A percentile compares a stretch with the other conserved stretches of the same genome.
These are phyloP conservation scores for Pseudopodoces humilis DNA, from an alignment of 2,113 vertebrate species.

Conservation along the genomic window DNA sequence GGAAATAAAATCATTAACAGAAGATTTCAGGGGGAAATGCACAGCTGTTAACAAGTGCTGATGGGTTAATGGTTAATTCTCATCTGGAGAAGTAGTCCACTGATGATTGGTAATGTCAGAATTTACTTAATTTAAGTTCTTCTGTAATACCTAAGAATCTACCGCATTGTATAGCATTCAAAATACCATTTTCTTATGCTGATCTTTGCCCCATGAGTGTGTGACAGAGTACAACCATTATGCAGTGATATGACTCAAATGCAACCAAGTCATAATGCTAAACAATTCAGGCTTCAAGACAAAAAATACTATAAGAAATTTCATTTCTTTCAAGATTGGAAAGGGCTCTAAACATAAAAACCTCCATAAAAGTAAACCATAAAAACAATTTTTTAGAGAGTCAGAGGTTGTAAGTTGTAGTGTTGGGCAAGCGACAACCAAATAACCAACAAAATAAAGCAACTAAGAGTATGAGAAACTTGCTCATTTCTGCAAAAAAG, in stretches of 20 bases:
- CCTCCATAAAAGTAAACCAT: constrained; percentile 4
- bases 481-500: not conserved
- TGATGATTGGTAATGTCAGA: not conserved
- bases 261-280: not conserved
- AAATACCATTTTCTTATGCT: not conserved
- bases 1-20: not conserved
- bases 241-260: not conserved
- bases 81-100: not conserved
- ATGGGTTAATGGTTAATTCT: not conserved
- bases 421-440: not conserved
- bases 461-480: not conserved
- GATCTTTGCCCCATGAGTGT: not conserved
- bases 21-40: not conserved
- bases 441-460: not conserved
- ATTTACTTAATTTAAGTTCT: not conserved
- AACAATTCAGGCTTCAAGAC: not conserved
- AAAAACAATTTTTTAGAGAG: constrained; percentile 19
- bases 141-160: not conserved
- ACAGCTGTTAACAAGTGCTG: not conserved
- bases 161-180: not conserved
- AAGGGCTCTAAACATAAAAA: constrained; percentile 31
- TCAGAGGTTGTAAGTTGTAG: not conserved
- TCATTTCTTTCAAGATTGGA: constrained; percentile 21
- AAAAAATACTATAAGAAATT: constrained; percentile 15
- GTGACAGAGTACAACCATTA: not conserved